phyloP scores from a whole-genome alignment of 2,797 vertebrate genomes.

The Simalia tracyae region DNA sequence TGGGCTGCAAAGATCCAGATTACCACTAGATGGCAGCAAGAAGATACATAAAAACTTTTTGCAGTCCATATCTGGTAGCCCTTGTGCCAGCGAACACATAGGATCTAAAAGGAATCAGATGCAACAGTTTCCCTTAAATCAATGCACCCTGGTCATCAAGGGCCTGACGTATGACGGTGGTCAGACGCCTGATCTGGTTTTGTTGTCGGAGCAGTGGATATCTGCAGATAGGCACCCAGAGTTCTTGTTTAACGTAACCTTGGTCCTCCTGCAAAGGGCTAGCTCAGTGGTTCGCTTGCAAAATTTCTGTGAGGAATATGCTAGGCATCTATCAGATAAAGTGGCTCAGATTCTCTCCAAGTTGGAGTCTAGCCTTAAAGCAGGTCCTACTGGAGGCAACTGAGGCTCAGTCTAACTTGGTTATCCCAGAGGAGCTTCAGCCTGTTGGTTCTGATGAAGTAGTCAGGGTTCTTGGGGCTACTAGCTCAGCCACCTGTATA shows the following conservation, averaged over 20 bases:
- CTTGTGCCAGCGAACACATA: background rate
- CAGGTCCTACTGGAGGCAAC: background rate
- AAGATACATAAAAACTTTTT: background rate
- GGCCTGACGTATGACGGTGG: background rate
- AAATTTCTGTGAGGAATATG: background rate
- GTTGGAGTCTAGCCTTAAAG: background rate
- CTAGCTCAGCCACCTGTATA: background rate
- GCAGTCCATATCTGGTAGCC: background rate
- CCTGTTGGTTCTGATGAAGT: background rate
- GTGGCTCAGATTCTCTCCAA: background rate
- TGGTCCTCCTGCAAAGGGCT: background rate
- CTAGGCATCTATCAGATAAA: background rate
- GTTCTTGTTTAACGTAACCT: background rate
- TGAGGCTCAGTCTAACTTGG: background rate
- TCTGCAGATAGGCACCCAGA: background rate
- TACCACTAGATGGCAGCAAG: background rate
- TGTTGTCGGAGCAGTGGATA: background rate
- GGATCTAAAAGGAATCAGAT: background rate
- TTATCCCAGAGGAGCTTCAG: background rate
- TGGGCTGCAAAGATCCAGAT: background rate
- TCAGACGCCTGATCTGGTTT: background rate
- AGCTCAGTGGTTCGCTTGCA: background rate
- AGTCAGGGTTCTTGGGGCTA: background rate
- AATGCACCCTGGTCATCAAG: background rate
- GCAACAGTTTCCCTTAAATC: background rate